These are phyloP conservation scores for Crocallis elinguaria DNA, from an alignment of 2,888 invertebrate genomes.

Conservation along the genomic window DNA sequence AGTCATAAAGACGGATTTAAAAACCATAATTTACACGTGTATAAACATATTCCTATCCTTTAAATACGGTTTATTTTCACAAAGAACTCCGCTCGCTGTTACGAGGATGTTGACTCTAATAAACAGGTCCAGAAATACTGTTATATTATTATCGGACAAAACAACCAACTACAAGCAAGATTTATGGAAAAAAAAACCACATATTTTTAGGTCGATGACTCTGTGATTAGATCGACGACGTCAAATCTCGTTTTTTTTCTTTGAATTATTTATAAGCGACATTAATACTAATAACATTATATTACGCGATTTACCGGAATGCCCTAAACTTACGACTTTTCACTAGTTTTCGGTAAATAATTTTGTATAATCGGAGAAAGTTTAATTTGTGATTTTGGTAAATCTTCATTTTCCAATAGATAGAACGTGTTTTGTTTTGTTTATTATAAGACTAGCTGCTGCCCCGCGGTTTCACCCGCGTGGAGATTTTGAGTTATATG, in stretches of 20 bases:
- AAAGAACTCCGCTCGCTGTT: slow-evolving; percentile 27
- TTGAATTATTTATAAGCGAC: slow-evolving; percentile 27
- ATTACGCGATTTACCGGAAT: slow-evolving; percentile 23
- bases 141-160: slow-evolving; percentile 49
- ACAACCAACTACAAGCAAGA: slow-evolving; percentile 33
- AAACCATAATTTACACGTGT: neutral
- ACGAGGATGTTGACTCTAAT: slow-evolving; percentile 66
- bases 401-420: neutral
- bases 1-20: neutral
- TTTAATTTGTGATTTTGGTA: neutral
- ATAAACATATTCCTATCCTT: slow-evolving; percentile 4
- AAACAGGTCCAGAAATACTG: slow-evolving; percentile 62
- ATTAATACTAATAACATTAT: slow-evolving; percentile 17
- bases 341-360: slow-evolving; percentile 11
- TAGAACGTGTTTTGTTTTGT: no score
- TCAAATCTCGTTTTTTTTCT: slow-evolving; percentile 26
- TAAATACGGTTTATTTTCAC: slow-evolving; percentile 25
- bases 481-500: no score
- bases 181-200: slow-evolving; percentile 35
- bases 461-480: no score
- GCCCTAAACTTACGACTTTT: slow-evolving; percentile 19
- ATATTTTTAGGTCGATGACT: slow-evolving; percentile 44
- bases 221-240: slow-evolving; percentile 23
- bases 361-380: slow-evolving; percentile 13
- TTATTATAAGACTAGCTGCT: no score